Evolutionary conservation across 2,113 vertebrate genomes (phyloP).

Genomic region (Balaeniceps rex): DNA sequence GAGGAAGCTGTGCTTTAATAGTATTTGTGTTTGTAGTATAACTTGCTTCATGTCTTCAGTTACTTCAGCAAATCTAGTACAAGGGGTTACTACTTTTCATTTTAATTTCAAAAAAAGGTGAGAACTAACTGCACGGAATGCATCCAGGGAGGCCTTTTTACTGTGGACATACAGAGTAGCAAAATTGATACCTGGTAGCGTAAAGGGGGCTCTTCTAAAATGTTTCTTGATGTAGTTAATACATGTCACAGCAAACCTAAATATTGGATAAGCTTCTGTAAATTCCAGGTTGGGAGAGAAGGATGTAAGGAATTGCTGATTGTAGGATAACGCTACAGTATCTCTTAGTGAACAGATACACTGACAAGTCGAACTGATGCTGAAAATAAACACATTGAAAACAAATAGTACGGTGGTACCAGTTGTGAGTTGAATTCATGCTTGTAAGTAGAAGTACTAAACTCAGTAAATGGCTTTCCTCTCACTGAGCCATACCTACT

Average conservation of each 20-base stretch:
- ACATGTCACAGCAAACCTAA: not conserved
- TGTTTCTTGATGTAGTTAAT: not conserved
- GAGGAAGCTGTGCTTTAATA: not conserved
- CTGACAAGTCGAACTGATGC: not conserved
- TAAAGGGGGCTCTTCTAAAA: not conserved
- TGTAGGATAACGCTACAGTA: not conserved
- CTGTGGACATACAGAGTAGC: not conserved
- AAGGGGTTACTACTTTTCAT: not conserved
- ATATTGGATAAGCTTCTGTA: not conserved
- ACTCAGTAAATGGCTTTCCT: not conserved
- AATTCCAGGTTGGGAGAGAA: not conserved
- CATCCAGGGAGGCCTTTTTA: not conserved
- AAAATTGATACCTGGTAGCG: not conserved
- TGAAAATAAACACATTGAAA: not conserved
- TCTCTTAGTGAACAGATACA: not conserved
- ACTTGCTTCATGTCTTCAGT: not conserved
- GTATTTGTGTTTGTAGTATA: not conserved
- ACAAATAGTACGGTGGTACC: not conserved
- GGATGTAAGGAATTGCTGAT: not conserved
- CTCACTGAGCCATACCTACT: not conserved
- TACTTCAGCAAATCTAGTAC: not conserved
- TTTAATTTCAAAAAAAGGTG: not conserved
- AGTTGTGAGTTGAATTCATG: not conserved
- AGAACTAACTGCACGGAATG: not conserved
- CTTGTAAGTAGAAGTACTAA: not conserved